Base-by-base conservation (phyloP, 2,797 vertebrate species). In the Mormyrus hasselquistii region DNA sequence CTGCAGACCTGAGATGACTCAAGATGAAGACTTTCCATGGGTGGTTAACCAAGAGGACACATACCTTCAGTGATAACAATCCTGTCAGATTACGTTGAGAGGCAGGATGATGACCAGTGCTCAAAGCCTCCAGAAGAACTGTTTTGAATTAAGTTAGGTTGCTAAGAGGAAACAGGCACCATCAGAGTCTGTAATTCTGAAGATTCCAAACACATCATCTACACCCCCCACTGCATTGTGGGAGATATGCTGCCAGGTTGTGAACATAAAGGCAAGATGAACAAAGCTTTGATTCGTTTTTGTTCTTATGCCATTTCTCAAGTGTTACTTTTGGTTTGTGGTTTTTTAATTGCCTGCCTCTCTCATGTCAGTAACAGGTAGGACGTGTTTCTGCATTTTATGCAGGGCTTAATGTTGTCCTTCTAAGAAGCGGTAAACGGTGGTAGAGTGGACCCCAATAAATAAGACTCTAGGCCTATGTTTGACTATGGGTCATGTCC, bases 91-190 rank as follows among this genome's bases (percentile, higher is more conserved):
- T 44, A 44, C 2, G 44, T 1, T 41, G 29, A 59, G 88, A 59
- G 19, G n/a, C 76, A 59, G 79, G 62, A 79, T 22, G 41, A 4
- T 52, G 47, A 84, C n/a, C 47, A 29, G 47, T 10, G 41, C 82
- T n/a, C 82, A 84, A 22, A 25, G 82, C 41, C 73, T 7, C 19
- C n/a, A 84, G 82, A 49, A 49, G 47, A 52, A 47, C 25, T 41
- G 19, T 25, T 88, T 59, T 83, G 52, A 82, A 88, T 83, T 55
- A 83, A 65, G 25, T 84, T 62, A 88, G 79, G 38, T 86, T 84
- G 79, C 49, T 88, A 90, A 90, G 53, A 22, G 53, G 82, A 86
- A 88, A 86, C 89, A 88, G 87, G 22, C 9, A 2, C 53, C 16
- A 55, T 84, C 29, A 49, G 44, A 29, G 2, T n/a, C 86, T 41